Base-by-base conservation (phyloP, 2,797 vertebrate genomes). In the Podarcis lilfordi region DNA sequence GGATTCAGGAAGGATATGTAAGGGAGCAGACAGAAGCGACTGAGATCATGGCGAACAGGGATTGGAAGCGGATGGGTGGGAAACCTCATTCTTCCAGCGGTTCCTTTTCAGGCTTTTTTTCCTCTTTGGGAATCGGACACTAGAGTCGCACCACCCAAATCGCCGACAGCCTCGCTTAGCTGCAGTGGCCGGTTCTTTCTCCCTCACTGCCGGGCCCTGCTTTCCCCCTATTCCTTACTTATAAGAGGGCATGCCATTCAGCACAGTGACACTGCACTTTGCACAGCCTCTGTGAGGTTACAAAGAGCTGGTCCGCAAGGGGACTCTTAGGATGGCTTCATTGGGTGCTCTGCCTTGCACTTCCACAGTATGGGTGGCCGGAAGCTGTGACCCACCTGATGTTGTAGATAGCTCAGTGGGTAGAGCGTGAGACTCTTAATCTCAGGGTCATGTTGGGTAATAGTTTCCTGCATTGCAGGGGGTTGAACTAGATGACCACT, bases 131-230 rank as follows among this genome's bases (percentile, higher is more conserved):
- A 61, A 1, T 86, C 88, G 35, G 32, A 19, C 71, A 55, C 2
- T 7, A 86, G 91, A 77, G 55, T 75, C 75, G 75, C 61, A 84
- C 92, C 59, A 61, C 84, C 82, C 86, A 88, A 29, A 82, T 82
- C 13, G 35, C 55, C 40, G 50, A 23, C 23, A 25, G 37, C 37
- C 4, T 17, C 27, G 13, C 35, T 74, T 35, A 35, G 27, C 32
- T 23, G 61, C 27, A 43, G 21, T 17, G 27, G 35, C 8, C 10
- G 29, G 2, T 37, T 9, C 3, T 43, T 35, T 21, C 50, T 29
- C 3, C 15, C 10, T 61, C 32, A 74, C 32, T 11, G 6, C 21
- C 10, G 7, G n/a, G 59, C 50, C 64, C n/a, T 71, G n/a, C 32
- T 29, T 76, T 19, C 13, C 19, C 13, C 29, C 13, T 23, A 4